Percentiles rank a stretch among this genome's conserved stretches.
phyloP scores from a whole-genome alignment of 2,888 invertebrate species.

The Buathra laborator region DNA sequence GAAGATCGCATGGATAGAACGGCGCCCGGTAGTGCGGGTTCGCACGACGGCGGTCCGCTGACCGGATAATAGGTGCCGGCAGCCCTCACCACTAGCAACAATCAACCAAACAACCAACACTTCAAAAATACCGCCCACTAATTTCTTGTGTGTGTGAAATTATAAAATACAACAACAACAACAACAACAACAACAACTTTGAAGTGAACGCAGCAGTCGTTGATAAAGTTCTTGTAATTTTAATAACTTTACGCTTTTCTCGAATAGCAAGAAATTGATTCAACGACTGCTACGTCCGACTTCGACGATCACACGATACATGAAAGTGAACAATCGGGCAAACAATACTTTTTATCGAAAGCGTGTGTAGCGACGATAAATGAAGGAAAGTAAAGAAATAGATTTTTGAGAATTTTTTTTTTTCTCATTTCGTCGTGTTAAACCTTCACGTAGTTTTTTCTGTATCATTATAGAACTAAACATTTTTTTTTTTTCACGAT shows the following conservation, averaged over 20 bases:
- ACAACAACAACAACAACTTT: conserved; percentile 51
- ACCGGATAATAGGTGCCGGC: conserved; percentile 96
- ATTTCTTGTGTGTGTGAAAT: conserved; percentile 62
- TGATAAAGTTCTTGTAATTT: neutral
- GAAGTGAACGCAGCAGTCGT: conserved; percentile 10
- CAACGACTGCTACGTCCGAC: neutral
- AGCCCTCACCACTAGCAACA: conserved; percentile 95
- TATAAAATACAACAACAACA: conserved; percentile 54
- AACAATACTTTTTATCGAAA: conserved; percentile 23
- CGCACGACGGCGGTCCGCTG: conserved; percentile 88
- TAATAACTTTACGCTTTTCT: neutral
- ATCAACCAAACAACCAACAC: conserved; percentile 86
- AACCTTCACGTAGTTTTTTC: neutral
- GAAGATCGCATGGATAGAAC: conserved; percentile 85
- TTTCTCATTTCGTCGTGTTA: neutral
- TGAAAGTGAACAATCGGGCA: conserved; percentile 24
- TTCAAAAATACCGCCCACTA: conserved; percentile 85
- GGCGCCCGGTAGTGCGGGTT: conserved; percentile 87
- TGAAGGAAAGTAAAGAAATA: neutral
- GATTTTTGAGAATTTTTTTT: conserved; percentile 4
- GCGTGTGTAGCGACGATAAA: conserved; percentile 4
- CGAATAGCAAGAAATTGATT: neutral
- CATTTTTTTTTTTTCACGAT: neutral
- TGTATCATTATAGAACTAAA: neutral
- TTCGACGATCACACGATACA: conserved; percentile 44